A percentile compares a stretch with the other conserved stretches of the same genome.
Conservation (phyloP, 2,888 invertebrate genomes). For the Nemoura dubitans region DNA sequence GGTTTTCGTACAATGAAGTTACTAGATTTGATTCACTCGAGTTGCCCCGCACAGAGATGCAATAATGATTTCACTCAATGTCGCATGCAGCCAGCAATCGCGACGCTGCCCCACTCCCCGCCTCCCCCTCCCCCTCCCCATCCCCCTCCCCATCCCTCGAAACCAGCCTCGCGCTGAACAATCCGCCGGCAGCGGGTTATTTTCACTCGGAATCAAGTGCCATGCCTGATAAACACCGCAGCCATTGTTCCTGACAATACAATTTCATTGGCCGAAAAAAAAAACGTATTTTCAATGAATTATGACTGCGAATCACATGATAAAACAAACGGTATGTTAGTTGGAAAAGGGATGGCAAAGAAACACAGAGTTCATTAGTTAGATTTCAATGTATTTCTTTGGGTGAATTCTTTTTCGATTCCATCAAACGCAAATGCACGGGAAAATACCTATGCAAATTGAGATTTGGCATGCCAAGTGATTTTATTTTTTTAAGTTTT, state of each 20-base stretch:
- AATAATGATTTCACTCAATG: slow-evolving; percentile 12
- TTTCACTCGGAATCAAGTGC: not conserved
- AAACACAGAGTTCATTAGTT: not conserved
- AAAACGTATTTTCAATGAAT: not conserved
- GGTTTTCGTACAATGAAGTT: slow-evolving; percentile 5
- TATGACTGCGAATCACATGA: not conserved
- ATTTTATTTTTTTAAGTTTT: too few species aligned
- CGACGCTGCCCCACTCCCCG: not conserved
- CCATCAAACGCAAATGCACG: not conserved
- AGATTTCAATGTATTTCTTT: too few species aligned
- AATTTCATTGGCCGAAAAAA: not conserved
- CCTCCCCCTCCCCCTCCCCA: not conserved
- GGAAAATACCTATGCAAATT: too few species aligned
- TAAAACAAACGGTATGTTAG: not conserved
- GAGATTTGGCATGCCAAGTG: not conserved
- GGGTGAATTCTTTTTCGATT: not conserved
- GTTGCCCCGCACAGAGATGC: not conserved
- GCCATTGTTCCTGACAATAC: not conserved
- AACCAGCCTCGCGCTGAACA: not conserved
- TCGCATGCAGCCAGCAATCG: not conserved
- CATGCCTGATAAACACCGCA: not conserved
- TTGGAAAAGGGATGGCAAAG: not conserved
- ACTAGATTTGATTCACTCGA: not conserved
- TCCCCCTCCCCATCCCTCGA: not conserved
- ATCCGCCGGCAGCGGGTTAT: not conserved